Conservation (phyloP, 2,797 vertebrate species). For the Chelon labrosus region DNA sequence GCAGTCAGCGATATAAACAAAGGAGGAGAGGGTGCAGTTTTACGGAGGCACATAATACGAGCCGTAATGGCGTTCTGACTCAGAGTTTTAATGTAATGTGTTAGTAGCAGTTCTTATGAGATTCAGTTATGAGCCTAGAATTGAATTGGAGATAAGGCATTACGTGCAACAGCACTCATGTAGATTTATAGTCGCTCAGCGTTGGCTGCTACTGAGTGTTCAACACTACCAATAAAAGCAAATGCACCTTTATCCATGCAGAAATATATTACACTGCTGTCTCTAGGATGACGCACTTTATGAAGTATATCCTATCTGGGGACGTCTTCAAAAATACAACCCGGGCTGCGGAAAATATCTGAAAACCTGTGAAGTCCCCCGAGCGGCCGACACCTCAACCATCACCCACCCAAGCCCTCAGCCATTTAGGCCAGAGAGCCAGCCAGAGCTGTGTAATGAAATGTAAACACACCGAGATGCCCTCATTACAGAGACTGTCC, state of each 20-base stretch:
- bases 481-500: constrained; percentile 66
- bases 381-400: neutral
- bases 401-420: neutral
- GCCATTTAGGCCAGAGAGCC: constrained; percentile 38
- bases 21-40: neutral
- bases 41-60: constrained; percentile 14
- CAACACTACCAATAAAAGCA: constrained; percentile 28
- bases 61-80: constrained; percentile 16
- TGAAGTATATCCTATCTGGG: constrained; percentile 3
- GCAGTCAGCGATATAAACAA: constrained; percentile 3
- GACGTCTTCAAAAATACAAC: constrained; percentile 21
- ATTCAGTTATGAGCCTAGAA: constrained; percentile 43
- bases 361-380: constrained; percentile 11
- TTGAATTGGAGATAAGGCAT: constrained; percentile 51
- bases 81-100: constrained; percentile 35
- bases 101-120: constrained; percentile 28
- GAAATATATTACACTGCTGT: constrained; percentile 5
- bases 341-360: constrained; percentile 26
- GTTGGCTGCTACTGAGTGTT: constrained; percentile 32
- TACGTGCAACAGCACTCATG: constrained; percentile 22
- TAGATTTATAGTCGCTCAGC: constrained; percentile 43
- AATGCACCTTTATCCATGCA: constrained; percentile 11
- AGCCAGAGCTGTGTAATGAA: constrained; percentile 60
- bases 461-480: constrained; percentile 69
- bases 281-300: constrained; percentile 15